Conservation (phyloP, 2,888 invertebrate species). For the Trilocha varians region DNA sequence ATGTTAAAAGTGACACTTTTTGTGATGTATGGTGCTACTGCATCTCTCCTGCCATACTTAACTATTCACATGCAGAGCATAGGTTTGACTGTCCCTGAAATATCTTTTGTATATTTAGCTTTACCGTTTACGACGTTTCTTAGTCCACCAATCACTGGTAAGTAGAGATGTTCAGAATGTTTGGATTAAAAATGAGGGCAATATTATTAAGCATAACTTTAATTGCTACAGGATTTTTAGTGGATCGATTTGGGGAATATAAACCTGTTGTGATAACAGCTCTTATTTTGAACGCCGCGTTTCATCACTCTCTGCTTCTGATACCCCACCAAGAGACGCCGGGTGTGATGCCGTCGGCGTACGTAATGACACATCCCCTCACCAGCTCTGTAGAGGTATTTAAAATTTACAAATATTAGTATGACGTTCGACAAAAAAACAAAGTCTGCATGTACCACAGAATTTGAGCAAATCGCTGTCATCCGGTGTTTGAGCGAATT, state of each 20-base stretch:
- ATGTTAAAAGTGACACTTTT: conserved; percentile 88
- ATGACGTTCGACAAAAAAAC: conserved; percentile 13
- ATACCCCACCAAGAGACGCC: conserved; percentile 87
- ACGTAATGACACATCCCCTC: conserved; percentile 82
- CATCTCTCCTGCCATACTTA: conserved; percentile 87
- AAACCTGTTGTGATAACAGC: conserved; percentile 87
- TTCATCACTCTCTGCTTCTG: conserved; percentile 84
- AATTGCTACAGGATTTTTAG: conserved; percentile 82
- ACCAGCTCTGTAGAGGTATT: conserved; percentile 79
- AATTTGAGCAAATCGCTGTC: conserved; percentile 69
- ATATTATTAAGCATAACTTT: too few relatives aligned
- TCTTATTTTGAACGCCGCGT: conserved; percentile 82
- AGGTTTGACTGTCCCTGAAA: conserved; percentile 88
- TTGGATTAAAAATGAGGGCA: too few relatives aligned
- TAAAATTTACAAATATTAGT: conserved; percentile 20
- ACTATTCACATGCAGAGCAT: conserved; percentile 94
- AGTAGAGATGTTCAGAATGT: too few relatives aligned
- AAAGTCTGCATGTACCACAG: conserved; percentile 50
- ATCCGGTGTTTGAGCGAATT: conserved; percentile 65
- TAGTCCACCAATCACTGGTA: conserved; percentile 87
- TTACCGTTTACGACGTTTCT: conserved; percentile 90
- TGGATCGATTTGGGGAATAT: conserved; percentile 90
- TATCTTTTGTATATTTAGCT: conserved; percentile 88
- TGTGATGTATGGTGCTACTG: conserved; percentile 89
- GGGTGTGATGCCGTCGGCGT: conserved; percentile 81